Percentiles rank a stretch among this genome's conserved stretches.
Conservation (phyloP, 2,797 vertebrate genomes). For the Enteromius argenteus region DNA sequence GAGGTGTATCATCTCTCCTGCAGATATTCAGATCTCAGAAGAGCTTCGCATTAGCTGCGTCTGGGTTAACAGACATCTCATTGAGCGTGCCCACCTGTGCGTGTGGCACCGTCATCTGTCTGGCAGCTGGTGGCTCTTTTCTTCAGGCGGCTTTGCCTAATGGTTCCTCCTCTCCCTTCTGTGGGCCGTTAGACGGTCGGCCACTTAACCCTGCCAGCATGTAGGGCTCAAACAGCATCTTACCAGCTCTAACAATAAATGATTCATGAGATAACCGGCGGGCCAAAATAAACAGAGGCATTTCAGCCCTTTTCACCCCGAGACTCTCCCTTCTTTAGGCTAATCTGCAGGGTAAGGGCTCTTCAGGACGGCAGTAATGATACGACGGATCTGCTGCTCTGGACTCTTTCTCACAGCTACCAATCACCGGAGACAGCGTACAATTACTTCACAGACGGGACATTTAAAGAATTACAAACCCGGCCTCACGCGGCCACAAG, state of each 20-base stretch:
- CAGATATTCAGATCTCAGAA: slow-evolving; percentile 57
- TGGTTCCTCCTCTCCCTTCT: slow-evolving; percentile 39
- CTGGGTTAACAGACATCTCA: slow-evolving; percentile 66
- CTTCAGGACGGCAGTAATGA: slow-evolving; percentile 32
- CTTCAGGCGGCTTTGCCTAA: slow-evolving; percentile 57
- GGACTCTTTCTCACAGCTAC: slow-evolving; percentile 27
- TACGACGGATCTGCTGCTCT: slow-evolving; percentile 32
- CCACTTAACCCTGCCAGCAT: slow-evolving; percentile 80
- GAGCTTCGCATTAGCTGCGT: slow-evolving; percentile 61
- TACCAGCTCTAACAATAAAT: slow-evolving; percentile 76
- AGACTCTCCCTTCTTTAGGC: slow-evolving; percentile 58
- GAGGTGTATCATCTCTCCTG: not conserved
- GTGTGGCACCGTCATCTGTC: slow-evolving; percentile 55
- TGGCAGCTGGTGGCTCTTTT: slow-evolving; percentile 67
- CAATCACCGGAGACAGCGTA: slow-evolving; percentile 48
- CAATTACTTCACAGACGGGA: slow-evolving; percentile 53
- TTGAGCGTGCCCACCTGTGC: slow-evolving; percentile 67
- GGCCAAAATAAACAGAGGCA: slow-evolving; percentile 62
- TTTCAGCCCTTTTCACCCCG: slow-evolving; percentile 62
- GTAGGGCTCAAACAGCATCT: slow-evolving; percentile 69
- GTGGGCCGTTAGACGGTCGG: slow-evolving; percentile 66
- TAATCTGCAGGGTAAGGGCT: slow-evolving; percentile 53
- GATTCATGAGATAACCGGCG: slow-evolving; percentile 71
- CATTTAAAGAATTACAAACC: slow-evolving; percentile 46
- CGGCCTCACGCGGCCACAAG: slow-evolving; percentile 39